Base-by-base conservation (phyloP, 2,797 vertebrate genomes). In the Takifugu ocellatus region DNA sequence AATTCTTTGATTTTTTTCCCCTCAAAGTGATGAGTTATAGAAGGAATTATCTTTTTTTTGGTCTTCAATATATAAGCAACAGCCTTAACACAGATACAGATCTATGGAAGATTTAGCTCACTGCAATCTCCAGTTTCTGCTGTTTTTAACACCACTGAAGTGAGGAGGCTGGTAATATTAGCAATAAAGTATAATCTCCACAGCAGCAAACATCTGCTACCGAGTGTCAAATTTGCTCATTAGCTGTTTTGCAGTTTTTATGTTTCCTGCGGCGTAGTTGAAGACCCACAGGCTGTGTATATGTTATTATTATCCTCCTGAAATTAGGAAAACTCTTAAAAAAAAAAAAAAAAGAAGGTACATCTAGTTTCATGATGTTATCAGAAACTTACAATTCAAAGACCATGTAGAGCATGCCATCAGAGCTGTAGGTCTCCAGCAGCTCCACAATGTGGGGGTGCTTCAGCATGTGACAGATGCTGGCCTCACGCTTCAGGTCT, bases 361-460 rank as follows among this genome's bases (percentile, higher is more conserved):
- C 46, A 48, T 12, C 36, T 39, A 12, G 36, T 24, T 3, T 48
- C 5, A 25, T 25, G 24, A 26, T 5, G 25, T 49, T 25, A 11
- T 33, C 27, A 11, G 21, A 48, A 42, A 94, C 97, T 96, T 92
- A 99, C 97, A 95, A 99, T 91, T 99, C 97, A 74, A 99, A 99
- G 74, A 99, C 97, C 97, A 99, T 99, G 89, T 99, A 99, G 84
- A 99, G 96, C 97, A 99, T 99, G 84, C 97, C 97, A 87, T 99
- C 97, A 4, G 97, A 99, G 89, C 97, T 99, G 90, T 99, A 99
- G 15, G 97, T 99, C 87, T 99, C 97, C 88, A 99, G 86, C 54
- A 99, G 90, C 81, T 99, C 97, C 76, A 99, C 97, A 73, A 99
- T 99, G 88, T 99, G 97, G 56, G 97, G 95, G 87, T 99, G 97